Evolutionary conservation across 2,888 invertebrate genomes (phyloP).

Genomic region (Nymphalis urticae): DNA sequence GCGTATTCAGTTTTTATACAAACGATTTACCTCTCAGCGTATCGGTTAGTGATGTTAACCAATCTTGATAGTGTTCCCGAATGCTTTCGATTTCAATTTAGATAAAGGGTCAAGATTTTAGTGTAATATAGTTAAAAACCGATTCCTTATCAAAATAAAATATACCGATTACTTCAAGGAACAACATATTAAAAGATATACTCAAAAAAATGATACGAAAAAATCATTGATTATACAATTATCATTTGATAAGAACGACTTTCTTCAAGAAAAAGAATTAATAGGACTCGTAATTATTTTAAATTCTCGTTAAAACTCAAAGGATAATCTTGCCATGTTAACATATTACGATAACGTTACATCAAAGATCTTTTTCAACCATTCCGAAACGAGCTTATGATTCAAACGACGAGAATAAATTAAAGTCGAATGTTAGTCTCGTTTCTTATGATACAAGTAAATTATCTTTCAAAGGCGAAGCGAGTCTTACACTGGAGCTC

Average conservation of each 20-base stretch:
- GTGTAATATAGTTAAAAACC: too few relatives aligned
- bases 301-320: constrained; percentile 6
- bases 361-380: constrained; percentile 20
- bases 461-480: constrained; percentile 47
- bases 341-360: constrained; percentile 19
- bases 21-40: constrained; percentile 29
- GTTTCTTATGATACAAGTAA: constrained; percentile 41
- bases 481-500: constrained; percentile 48
- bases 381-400: constrained; percentile 30
- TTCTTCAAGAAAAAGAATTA: neutral
- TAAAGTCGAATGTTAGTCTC: constrained; percentile 36
- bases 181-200: too few relatives aligned
- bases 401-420: constrained; percentile 34
- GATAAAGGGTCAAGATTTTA: constrained; percentile 15
- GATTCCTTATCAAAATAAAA: too few relatives aligned
- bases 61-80: constrained; percentile 22
- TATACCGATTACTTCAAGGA: too few relatives aligned
- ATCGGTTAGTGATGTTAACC: constrained; percentile 27
- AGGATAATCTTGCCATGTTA: constrained; percentile 13
- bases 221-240: too few relatives aligned
- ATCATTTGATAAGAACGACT: neutral
- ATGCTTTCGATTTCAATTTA: constrained; percentile 18
- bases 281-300: neutral
- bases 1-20: constrained; percentile 32
- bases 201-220: too few relatives aligned